These are phyloP conservation scores for Dioctria linearis DNA, from an alignment of 2,888 invertebrate genomes.

Conservation along the genomic window DNA sequence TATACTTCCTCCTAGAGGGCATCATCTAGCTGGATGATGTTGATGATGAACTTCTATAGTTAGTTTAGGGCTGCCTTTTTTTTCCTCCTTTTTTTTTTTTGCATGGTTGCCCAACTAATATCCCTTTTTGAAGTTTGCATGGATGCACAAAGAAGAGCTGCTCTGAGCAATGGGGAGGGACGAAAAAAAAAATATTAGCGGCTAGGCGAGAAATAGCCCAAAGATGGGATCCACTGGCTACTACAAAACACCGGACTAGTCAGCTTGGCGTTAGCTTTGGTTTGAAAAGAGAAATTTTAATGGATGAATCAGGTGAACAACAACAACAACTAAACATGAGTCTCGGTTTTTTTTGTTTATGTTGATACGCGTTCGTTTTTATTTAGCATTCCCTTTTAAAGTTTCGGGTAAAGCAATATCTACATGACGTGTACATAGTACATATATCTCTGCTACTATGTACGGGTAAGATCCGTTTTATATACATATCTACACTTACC, in stretches of 20 bases:
- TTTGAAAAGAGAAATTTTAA: slow-evolving; percentile 27
- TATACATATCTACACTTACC: neutral
- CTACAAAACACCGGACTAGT: neutral
- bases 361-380: neutral
- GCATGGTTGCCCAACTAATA: slow-evolving; percentile 40
- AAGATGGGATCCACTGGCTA: neutral
- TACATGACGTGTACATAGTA: neutral
- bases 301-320: slow-evolving; percentile 36
- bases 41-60: slow-evolving; percentile 43
- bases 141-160: slow-evolving; percentile 4
- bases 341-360: slow-evolving; percentile 14
- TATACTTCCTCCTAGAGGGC: slow-evolving; percentile 17
- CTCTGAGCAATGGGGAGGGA: neutral
- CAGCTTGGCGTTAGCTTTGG: neutral
- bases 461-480: neutral
- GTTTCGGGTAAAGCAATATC: neutral
- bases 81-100: neutral
- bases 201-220: slow-evolving; percentile 18
- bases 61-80: slow-evolving; percentile 6
- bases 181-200: slow-evolving; percentile 32
- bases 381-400: too few relatives aligned
- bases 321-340: neutral
- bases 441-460: neutral
- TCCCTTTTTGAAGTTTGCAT: slow-evolving; percentile 27
- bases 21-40: slow-evolving; percentile 35